Evolutionary conservation across 2,888 invertebrate genomes (phyloP).

Genomic region (Melieria omissa): DNA sequence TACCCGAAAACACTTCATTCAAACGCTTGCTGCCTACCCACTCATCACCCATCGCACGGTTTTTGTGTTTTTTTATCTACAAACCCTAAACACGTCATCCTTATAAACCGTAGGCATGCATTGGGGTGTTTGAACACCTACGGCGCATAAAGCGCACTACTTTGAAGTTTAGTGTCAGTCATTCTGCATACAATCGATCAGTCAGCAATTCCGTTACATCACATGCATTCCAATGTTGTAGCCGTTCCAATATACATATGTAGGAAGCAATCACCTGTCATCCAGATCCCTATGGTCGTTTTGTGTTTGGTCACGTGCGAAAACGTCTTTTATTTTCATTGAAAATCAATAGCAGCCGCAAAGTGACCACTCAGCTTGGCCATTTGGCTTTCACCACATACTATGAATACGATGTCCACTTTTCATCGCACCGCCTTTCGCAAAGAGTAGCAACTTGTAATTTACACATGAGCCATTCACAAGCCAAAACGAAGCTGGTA

Average conservation of each 20-base stretch:
- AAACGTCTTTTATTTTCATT: background rate
- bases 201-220: conserved; percentile 1
- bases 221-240: background rate
- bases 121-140: background rate
- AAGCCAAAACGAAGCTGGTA: too few relatives aligned
- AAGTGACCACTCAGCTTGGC: background rate
- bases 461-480: too few relatives aligned
- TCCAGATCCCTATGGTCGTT: background rate
- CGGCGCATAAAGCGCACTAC: background rate
- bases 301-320: background rate
- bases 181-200: background rate
- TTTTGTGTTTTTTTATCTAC: too few relatives aligned
- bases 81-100: background rate
- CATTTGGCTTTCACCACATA: too few relatives aligned
- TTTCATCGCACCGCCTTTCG: too few relatives aligned
- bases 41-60: too few relatives aligned
- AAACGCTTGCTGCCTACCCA: too few relatives aligned
- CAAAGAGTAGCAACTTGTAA: too few relatives aligned
- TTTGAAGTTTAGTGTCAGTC: background rate
- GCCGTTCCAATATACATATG: background rate
- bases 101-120: background rate
- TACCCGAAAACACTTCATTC: too few relatives aligned
- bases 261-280: background rate
- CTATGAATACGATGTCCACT: too few relatives aligned
- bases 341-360: background rate